Base-by-base conservation (phyloP, 2,797 vertebrate species). In the Telmatherina bonti region DNA sequence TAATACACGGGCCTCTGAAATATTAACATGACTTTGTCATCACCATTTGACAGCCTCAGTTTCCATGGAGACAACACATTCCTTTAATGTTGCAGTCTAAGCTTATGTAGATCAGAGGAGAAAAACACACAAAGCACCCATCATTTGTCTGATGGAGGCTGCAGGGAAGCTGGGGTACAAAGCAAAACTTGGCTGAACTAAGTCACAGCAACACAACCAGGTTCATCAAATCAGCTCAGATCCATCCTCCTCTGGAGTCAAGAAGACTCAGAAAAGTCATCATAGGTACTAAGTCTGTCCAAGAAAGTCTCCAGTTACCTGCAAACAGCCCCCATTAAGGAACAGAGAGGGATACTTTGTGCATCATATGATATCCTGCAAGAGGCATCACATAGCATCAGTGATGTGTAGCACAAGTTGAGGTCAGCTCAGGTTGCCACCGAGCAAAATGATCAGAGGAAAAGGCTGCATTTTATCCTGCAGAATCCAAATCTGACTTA, bases 1-100 rank as follows among this genome's bases (percentile, higher is more conserved):
- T 59, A 85, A 70, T 41, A 60, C 43, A 29, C 36, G 43, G 31
- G 47, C 62, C 56, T 74, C 57, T 78, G 56, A 81, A 41, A 62
- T 72, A 78, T 69, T 67, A 84, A 70, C 69, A 67, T 80, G 64
- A 83, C 70, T 83, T 81, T 81, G 59, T 85, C 76, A 72, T 70
- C 66, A 35, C 59, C 47, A 7, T 76, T 64, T 87, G 80, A 86
- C 83, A 85, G 56, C 67, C 81, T 66, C 79, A 75, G 90, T 93
- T 91, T 84, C 92, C 90, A 91, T 91, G 89, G 91, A 83, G 75
- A 92, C 85, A 47, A 69, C 74, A 81, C 62, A 74, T 76, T 79
- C 74, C 74, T 67, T 45, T 52, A 82, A 64, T 67, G 36, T 35
- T 5, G 62, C 79, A 79, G 77, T 30, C 60, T 31, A 16, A 70